These are phyloP conservation scores for Himalopsyche phryganea DNA, from an alignment of 1,140 invertebrate genomes.

Conservation along the genomic window DNA sequence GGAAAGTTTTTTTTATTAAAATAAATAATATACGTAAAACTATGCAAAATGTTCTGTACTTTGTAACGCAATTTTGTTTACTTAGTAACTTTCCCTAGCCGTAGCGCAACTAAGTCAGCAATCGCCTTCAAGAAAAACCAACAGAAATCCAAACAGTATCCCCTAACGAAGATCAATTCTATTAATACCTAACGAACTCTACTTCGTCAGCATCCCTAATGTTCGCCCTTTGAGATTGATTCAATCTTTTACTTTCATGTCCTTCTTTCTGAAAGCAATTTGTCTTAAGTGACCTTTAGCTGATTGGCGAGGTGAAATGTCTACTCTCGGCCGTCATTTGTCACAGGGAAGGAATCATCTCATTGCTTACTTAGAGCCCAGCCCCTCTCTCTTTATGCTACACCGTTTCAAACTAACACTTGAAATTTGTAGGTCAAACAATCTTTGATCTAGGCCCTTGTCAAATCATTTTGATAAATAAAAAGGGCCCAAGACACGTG, in stretches of 20 bases:
- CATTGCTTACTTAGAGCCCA: no score
- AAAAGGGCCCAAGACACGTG: no score
- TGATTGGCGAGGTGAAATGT: slow-evolving; percentile 33
- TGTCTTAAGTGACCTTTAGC: slow-evolving; percentile 33
- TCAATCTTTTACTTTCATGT: slow-evolving; percentile 33
- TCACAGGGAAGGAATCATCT: slow-evolving; percentile 14
- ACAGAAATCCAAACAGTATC: slow-evolving; percentile 6
- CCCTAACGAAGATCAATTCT: slow-evolving; percentile 28
- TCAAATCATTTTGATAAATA: no score
- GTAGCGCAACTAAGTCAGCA: no score
- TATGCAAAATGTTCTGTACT: no score
- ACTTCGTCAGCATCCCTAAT: slow-evolving; percentile 31
- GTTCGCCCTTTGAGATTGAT: slow-evolving; percentile 28
- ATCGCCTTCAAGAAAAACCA: neutral
- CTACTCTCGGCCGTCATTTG: slow-evolving; percentile 28
- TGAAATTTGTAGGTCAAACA: neutral
- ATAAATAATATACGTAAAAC: no score
- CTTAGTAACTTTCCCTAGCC: no score
- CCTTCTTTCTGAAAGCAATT: slow-evolving; percentile 26
- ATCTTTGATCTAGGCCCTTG: slow-evolving; percentile 3
- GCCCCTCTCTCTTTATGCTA: neutral
- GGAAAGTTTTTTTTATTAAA: no score
- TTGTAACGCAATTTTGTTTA: no score
- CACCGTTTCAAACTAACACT: neutral
- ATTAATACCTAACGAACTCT: slow-evolving; percentile 32